These are phyloP conservation scores for Camptogramma bilineatum DNA, from an alignment of 2,888 invertebrate genomes.

Conservation along the genomic window DNA sequence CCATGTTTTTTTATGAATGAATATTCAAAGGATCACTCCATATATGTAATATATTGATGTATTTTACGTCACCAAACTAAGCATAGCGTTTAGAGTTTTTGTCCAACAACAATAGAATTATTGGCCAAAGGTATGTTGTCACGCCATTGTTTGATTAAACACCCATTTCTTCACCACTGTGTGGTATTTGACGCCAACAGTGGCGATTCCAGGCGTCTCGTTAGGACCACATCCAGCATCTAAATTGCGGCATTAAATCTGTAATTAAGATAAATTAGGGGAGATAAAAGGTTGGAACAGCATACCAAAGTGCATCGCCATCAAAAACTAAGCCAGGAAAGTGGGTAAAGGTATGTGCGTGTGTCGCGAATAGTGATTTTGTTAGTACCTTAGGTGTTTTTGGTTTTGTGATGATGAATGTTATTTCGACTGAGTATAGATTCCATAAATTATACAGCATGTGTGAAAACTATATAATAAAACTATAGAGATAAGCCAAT, in stretches of 20 bases:
- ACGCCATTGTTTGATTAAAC: slow-evolving; percentile 78
- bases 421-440: slow-evolving; percentile 37
- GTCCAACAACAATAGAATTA: slow-evolving; percentile 68
- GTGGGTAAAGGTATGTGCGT: slow-evolving; percentile 32
- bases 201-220: slow-evolving; percentile 78
- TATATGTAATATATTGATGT: not conserved
- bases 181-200: slow-evolving; percentile 80
- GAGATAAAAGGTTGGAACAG: slow-evolving; percentile 70
- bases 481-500: no score
- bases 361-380: slow-evolving; percentile 45
- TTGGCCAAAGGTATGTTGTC: slow-evolving; percentile 59
- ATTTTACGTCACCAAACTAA: slow-evolving; percentile 48
- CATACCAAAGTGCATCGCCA: slow-evolving; percentile 67
- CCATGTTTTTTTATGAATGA: no score
- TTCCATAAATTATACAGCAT: slow-evolving; percentile 24
- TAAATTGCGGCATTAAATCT: slow-evolving; percentile 74
- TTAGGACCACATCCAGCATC: slow-evolving; percentile 69
- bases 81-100: slow-evolving; percentile 64
- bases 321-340: slow-evolving; percentile 53
- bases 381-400: slow-evolving; percentile 42
- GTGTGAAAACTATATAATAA: not conserved
- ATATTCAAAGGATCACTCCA: not conserved
- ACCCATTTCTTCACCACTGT: slow-evolving; percentile 68
- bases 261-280: slow-evolving; percentile 82
- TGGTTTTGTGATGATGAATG: slow-evolving; percentile 39